phyloP scores from a whole-genome alignment of 1,140 invertebrate species.

The Battus philenor region DNA sequence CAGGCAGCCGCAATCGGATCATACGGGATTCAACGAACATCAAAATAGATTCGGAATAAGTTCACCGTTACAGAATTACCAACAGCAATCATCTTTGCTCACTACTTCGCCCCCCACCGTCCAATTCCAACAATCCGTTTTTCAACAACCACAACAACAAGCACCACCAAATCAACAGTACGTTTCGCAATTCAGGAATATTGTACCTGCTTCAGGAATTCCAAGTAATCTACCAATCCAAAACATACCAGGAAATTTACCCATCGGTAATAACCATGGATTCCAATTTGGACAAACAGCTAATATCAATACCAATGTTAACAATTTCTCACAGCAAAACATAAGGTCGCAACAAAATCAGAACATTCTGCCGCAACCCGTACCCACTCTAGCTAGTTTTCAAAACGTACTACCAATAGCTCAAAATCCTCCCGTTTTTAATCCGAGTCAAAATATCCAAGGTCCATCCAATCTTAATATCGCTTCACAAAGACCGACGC shows the following conservation, averaged over 20 bases:
- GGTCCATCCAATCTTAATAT: constrained; percentile 33
- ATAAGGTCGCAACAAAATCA: constrained; percentile 44
- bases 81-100: constrained; percentile 30
- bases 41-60: constrained; percentile 63
- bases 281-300: constrained; percentile 44
- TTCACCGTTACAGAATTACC: constrained; percentile 57
- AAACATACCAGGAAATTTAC: constrained; percentile 30
- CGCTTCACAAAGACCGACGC: constrained; percentile 57
- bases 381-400: constrained; percentile 50
- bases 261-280: constrained; percentile 38
- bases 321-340: constrained; percentile 48
- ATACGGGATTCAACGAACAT: constrained; percentile 59
- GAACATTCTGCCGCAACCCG: constrained; percentile 46
- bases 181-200: constrained; percentile 55
- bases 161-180: constrained; percentile 19
- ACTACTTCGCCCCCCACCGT: constrained; percentile 35
- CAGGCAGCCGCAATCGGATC: constrained; percentile 46
- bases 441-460: constrained; percentile 39
- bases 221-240: constrained; percentile 32
- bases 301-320: constrained; percentile 32
- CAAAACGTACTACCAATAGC: constrained; percentile 36
- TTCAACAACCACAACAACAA: constrained; percentile 36
- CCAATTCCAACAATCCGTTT: constrained; percentile 53
- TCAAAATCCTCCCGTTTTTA: constrained; percentile 40
- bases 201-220: constrained; percentile 44